phyloP scores from a whole-genome alignment of 2,797 vertebrate genomes.

The Sitta carolinensis region DNA sequence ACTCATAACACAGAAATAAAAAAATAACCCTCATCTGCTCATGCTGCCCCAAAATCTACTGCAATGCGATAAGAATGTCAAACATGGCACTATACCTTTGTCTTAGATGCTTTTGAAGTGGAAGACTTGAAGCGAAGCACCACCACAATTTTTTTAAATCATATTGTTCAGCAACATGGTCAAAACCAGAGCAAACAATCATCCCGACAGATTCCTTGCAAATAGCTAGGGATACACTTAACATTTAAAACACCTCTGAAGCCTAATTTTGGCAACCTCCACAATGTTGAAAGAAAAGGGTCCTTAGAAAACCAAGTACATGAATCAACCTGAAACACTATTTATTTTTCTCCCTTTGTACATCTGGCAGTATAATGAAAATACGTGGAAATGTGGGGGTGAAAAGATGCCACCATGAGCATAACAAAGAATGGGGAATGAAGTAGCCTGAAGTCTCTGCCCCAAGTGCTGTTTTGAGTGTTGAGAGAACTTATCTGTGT shows the following conservation, averaged over 20 bases:
- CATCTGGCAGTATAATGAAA: background rate
- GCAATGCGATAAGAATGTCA: background rate
- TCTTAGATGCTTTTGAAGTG: background rate
- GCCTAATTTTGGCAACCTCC: background rate
- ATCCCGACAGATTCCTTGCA: background rate
- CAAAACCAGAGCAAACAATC: background rate
- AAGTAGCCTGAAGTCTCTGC: background rate
- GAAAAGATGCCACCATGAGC: background rate
- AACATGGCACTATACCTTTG: background rate
- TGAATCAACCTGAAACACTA: background rate
- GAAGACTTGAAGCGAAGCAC: background rate
- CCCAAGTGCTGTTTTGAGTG: background rate
- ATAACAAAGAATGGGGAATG: background rate
- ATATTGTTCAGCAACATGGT: background rate
- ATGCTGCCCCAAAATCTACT: background rate
- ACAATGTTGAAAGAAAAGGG: background rate
- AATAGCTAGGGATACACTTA: background rate
- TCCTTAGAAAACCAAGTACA: background rate
- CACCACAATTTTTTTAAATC: background rate
- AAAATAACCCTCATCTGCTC: background rate
- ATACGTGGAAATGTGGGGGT: background rate
- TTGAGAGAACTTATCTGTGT: constrained; percentile 38
- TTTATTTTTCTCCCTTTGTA: constrained; percentile 2
- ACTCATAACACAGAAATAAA: background rate
- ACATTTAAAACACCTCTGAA: background rate